Percentiles rank a stretch among this genome's conserved stretches.
These are phyloP conservation scores for Zaprionus camerounensis DNA, from an alignment of 1,140 invertebrate genomes.

Conservation along the genomic window DNA sequence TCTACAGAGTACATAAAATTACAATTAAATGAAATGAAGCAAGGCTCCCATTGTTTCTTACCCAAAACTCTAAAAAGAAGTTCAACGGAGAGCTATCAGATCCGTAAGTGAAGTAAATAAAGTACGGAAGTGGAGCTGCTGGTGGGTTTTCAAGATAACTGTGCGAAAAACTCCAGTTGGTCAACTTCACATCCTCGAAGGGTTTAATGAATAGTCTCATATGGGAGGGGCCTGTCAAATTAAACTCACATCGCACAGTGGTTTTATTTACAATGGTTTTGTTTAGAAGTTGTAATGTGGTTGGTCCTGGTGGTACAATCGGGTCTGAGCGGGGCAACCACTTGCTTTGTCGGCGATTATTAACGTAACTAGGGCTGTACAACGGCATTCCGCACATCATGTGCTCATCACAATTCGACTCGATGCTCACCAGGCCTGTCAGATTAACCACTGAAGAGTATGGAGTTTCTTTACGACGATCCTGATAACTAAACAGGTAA, in stretches of 20 bases:
- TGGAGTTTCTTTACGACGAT: slow-evolving; percentile 87
- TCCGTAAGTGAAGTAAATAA: slow-evolving; percentile 88
- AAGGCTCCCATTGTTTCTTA: background rate
- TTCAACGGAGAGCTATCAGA: slow-evolving; percentile 85
- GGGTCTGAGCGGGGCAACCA: slow-evolving; percentile 54
- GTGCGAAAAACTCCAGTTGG: slow-evolving; percentile 87
- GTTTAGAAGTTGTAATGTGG: slow-evolving; percentile 44
- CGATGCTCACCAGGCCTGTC: slow-evolving; percentile 86
- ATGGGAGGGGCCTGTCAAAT: slow-evolving; percentile 88
- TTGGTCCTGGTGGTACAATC: slow-evolving; percentile 46
- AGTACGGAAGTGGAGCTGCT: slow-evolving; percentile 87
- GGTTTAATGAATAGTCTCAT: slow-evolving; percentile 89
- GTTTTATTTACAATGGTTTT: slow-evolving; percentile 47
- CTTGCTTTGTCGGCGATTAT: slow-evolving; percentile 37
- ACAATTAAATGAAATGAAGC: background rate
- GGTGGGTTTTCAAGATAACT: slow-evolving; percentile 84
- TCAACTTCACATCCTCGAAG: slow-evolving; percentile 85
- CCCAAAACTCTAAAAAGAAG: slow-evolving; percentile 29
- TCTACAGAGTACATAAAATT: slow-evolving; percentile 67
- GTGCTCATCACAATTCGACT: slow-evolving; percentile 87
- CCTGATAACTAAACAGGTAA: slow-evolving; percentile 90
- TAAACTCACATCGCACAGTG: slow-evolving; percentile 55
- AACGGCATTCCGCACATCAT: slow-evolving; percentile 91
- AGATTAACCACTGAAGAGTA: slow-evolving; percentile 80
- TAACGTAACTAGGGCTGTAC: slow-evolving; percentile 86